Evolutionary conservation across 2,888 invertebrate genomes (phyloP), one percentile per base, ranked within the genome.

Genomic region (Tuberolachnus salignus): DNA sequence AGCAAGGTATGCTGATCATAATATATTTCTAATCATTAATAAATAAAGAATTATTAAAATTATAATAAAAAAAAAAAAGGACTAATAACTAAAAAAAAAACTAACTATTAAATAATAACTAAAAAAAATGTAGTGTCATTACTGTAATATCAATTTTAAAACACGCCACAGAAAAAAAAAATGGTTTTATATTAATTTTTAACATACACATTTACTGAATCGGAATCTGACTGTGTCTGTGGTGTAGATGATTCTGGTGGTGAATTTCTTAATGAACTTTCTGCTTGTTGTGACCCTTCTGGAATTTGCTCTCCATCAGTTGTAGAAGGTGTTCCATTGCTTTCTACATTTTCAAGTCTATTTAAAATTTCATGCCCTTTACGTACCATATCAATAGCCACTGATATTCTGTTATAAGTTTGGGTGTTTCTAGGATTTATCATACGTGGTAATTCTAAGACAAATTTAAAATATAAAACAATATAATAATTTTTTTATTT

Each of bases 361-460:
- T 86, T 85, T 16, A 89, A 84, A 16, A 87, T 84, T 3, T 85
- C 84, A 78, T 85, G 85, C 3, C 87, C 87, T 59, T 86, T 85
- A 16, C 85, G 84, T 23, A 89, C 82, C 88, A 89, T 88, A 59
- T 78, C 57, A 3, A 78, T 16, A 49, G 75, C 75, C 16, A 78
- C 46, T 59, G 67, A 34, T 1, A 78, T 0, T 66, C 87, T 63
- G 11, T 61, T 63, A 42, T 23, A 34, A 53, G 23, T 80, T 0
- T 61, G 51, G 19, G 71, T 49, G 44, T n/a, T 64, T 61, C 71
- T 80, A 16, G 51, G 23, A 71, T 14, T 63, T 19, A 53, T 2
- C 21, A 70, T 13, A 14, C 64, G 70, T 53, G 80, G 80, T 4
- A 64, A 14, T 34, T 78, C 75, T 78, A 42, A 57, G 14, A 55